phyloP scores from a whole-genome alignment of 2,888 invertebrate species.

The Oligia latruncula region DNA sequence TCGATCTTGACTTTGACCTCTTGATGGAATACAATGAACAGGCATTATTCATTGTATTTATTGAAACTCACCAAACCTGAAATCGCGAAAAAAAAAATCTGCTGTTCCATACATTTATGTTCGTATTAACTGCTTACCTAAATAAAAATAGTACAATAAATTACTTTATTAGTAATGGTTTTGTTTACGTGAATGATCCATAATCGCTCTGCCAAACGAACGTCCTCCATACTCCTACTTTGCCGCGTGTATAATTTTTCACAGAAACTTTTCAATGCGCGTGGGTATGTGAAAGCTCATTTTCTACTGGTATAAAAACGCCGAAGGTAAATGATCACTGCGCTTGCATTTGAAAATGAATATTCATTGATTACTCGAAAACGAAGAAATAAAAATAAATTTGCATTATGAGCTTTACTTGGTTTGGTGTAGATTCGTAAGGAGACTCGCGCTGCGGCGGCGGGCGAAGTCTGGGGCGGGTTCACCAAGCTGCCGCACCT shows the following conservation, averaged over 20 bases:
- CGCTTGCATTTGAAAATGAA: background rate
- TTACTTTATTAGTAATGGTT: no score
- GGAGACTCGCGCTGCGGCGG: slow-evolving; percentile 64
- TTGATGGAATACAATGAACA: background rate
- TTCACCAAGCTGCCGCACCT: slow-evolving; percentile 74
- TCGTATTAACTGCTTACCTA: background rate
- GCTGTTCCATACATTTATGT: no score
- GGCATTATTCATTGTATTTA: background rate
- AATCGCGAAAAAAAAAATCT: no score
- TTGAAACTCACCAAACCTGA: background rate
- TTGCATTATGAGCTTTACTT: background rate
- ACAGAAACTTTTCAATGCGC: background rate
- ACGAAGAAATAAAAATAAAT: background rate
- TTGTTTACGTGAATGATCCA: background rate
- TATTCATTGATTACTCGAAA: background rate
- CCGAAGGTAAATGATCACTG: background rate
- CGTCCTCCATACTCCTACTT: background rate
- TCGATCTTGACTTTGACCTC: background rate
- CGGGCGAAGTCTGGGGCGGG: slow-evolving; percentile 80
- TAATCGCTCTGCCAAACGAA: background rate
- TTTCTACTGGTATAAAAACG: background rate
- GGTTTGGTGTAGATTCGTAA: slow-evolving; percentile 64
- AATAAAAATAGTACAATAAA: slow-evolving; percentile 1
- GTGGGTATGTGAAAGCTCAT: background rate
- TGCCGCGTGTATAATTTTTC: background rate